Percentiles rank a stretch among this genome's conserved stretches.
Evolutionary conservation across 2,797 vertebrate genomes (phyloP).

Genomic region (Rhinophrynus dorsalis): DNA sequence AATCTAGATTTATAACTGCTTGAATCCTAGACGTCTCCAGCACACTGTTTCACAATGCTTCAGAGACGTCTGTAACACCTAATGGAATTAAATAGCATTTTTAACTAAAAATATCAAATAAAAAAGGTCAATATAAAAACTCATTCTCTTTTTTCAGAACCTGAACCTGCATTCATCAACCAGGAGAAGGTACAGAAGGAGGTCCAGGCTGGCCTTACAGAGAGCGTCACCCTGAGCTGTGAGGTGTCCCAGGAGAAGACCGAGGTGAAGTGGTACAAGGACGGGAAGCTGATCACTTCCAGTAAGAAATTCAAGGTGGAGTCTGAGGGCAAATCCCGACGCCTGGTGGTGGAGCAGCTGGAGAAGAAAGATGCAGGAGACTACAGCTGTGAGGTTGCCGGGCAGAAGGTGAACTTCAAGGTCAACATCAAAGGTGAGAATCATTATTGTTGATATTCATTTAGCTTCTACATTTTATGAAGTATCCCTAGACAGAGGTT

Average conservation of each 20-base stretch:
- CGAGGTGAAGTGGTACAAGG: conserved; percentile 60
- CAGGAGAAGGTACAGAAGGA: conserved; percentile 63
- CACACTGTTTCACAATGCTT: no score
- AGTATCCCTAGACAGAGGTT: no score
- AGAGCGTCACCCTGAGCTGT: conserved; percentile 69
- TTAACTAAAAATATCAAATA: no score
- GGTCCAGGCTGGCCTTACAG: conserved; percentile 61
- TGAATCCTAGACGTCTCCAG: no score
- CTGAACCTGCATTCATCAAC: conserved; percentile 62
- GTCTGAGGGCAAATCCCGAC: conserved; percentile 43
- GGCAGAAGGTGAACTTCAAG: conserved; percentile 72
- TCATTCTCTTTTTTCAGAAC: conserved; percentile 51
- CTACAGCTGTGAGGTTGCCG: conserved; percentile 72
- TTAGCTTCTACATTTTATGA: no score
- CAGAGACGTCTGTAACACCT: no score
- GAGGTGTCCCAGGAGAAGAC: conserved; percentile 70
- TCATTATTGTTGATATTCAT: no score
- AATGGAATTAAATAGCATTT: no score
- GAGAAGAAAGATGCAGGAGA: conserved; percentile 73
- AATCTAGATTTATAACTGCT: no score
- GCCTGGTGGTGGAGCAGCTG: conserved; percentile 56
- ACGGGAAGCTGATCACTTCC: conserved; percentile 54
- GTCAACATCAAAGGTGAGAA: conserved; percentile 66
- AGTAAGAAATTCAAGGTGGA: conserved; percentile 49
- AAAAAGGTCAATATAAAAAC: no score